A percentile compares a stretch with the other conserved stretches of the same genome.
Evolutionary conservation across 2,888 invertebrate genomes (phyloP).

Genomic region (Volucella inflata): DNA sequence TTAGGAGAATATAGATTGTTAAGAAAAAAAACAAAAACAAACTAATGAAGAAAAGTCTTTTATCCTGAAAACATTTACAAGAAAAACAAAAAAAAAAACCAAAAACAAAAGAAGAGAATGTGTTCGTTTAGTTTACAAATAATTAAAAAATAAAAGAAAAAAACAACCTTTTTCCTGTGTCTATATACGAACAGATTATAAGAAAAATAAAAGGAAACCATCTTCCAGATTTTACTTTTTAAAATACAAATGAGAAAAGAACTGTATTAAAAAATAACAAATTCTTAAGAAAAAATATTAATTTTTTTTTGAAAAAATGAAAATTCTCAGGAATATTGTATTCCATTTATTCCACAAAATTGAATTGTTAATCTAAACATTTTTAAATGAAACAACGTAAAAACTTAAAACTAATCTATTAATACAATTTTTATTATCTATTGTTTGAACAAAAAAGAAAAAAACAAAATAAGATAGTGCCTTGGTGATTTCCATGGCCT

Average conservation of each 20-base stretch:
- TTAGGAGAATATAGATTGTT: constrained; percentile 66
- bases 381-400: constrained; percentile 16
- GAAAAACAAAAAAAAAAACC: constrained; percentile 30
- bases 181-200: constrained; percentile 70
- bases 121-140: constrained; percentile 75
- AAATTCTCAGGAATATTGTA: constrained; percentile 73
- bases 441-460: constrained; percentile 29
- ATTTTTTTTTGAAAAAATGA: constrained; percentile 62
- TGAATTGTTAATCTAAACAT: constrained; percentile 64
- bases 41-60: constrained; percentile 42
- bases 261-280: constrained; percentile 59
- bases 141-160: constrained; percentile 26
- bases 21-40: constrained; percentile 39
- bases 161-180: constrained; percentile 60
- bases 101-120: constrained; percentile 61
- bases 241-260: constrained; percentile 50
- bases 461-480: constrained; percentile 61
- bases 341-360: constrained; percentile 74
- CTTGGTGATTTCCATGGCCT: constrained; percentile 74
- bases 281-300: constrained; percentile 62
- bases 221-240: constrained; percentile 71
- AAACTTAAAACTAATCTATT: constrained; percentile 31
- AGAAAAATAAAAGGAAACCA: constrained; percentile 70
- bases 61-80: constrained; percentile 65
- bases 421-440: constrained; percentile 20